These are phyloP conservation scores for Empidonax traillii DNA, from an alignment of 2,113 vertebrate species.

Conservation along the genomic window DNA sequence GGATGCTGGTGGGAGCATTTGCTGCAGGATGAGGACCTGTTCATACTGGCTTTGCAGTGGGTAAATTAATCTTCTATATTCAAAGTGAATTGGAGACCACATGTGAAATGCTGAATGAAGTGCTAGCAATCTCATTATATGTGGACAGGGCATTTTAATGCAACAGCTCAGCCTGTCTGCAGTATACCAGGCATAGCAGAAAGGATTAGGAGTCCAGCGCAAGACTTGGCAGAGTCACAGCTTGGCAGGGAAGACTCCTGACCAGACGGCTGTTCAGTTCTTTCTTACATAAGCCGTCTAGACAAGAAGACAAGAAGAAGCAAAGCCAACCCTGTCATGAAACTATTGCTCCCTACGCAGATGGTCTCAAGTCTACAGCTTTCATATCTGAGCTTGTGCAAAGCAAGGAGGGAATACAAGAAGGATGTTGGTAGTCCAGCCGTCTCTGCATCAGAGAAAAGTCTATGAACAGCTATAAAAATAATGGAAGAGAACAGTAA, in stretches of 20 bases:
- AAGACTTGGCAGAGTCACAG: constrained; percentile 4
- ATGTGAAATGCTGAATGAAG: background rate
- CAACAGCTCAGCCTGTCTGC: background rate
- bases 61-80: background rate
- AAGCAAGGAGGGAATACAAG: background rate
- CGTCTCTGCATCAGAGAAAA: background rate
- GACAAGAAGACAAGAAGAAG: background rate
- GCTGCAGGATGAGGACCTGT: background rate
- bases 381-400: background rate
- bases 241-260: background rate
- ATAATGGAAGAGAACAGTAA: background rate
- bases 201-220: background rate
- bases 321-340: background rate
- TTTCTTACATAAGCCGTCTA: background rate
- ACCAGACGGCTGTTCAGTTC: background rate
- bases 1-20: background rate
- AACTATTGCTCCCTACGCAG: background rate
- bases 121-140: background rate
- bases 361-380: background rate
- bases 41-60: background rate
- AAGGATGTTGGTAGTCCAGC: background rate
- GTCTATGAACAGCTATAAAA: background rate
- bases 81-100: background rate
- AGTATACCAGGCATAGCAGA: background rate
- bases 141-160: background rate